Evolutionary conservation across 30 jellyfish, hydroid and myxozoan species (phyloP).

Genomic region (Chrysaora quinquecirrha): DNA sequence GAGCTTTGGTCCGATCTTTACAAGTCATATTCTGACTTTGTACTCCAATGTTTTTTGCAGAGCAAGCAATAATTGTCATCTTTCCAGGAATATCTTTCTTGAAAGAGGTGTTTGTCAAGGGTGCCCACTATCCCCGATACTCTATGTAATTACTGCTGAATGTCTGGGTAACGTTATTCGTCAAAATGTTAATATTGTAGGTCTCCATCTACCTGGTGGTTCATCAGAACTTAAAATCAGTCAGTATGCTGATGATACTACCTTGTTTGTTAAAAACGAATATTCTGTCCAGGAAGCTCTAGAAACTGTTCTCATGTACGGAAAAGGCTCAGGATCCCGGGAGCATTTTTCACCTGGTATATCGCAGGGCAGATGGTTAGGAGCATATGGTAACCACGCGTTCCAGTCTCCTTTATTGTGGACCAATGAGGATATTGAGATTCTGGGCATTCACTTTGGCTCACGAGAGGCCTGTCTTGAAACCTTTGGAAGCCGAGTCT

Average conservation of each 20-base stretch:
- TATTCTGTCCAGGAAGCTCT: too few relatives aligned
- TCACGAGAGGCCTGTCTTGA: neutral
- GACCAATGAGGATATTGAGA: neutral
- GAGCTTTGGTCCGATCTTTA: slow-evolving; percentile 20
- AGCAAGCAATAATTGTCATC: slow-evolving; percentile 15
- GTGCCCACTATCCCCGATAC: slow-evolving; percentile 48
- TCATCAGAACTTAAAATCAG: neutral
- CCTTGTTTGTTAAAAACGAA: slow-evolving; percentile 10
- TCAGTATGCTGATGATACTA: slow-evolving; percentile 55
- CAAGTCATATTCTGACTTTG: neutral
- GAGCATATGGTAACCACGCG: neutral
- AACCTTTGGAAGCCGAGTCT: slow-evolving; percentile 1
- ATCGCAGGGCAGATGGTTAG: slow-evolving; percentile 14
- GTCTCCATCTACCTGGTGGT: slow-evolving; percentile 36
- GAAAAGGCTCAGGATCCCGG: slow-evolving; percentile 23
- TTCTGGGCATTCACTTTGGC: slow-evolving; percentile 18
- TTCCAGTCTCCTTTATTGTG: neutral
- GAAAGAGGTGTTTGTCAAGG: slow-evolving; percentile 45
- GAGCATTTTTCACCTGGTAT: neutral
- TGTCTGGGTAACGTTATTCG: slow-evolving; percentile 1
- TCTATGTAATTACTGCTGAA: slow-evolving; percentile 24
- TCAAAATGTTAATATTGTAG: neutral
- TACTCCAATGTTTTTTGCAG: neutral
- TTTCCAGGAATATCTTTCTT: neutral
- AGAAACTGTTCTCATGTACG: neutral